A percentile compares a stretch with the other conserved stretches of the same genome.
Conservation (phyloP, 2,797 vertebrate species). For the Sebastes trivittatus region DNA sequence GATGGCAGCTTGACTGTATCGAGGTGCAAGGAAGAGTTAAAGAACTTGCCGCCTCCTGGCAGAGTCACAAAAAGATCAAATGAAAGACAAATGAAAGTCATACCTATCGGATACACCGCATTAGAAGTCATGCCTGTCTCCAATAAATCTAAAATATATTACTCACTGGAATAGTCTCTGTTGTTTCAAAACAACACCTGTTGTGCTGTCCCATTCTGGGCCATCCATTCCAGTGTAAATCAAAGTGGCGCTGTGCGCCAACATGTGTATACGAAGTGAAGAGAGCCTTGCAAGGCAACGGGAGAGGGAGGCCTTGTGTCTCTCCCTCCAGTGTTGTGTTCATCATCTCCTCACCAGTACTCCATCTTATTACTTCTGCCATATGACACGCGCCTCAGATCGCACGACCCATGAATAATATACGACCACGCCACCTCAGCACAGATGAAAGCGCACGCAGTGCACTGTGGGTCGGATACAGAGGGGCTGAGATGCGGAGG, state of each 20-base stretch:
- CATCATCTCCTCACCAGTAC: slow-evolving; percentile 78
- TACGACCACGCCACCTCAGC: slow-evolving; percentile 83
- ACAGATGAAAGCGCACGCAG: slow-evolving; percentile 83
- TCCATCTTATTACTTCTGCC: slow-evolving; percentile 85
- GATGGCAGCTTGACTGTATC: not conserved
- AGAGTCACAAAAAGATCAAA: slow-evolving; percentile 18
- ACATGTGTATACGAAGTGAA: slow-evolving; percentile 53
- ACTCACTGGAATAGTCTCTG: slow-evolving; percentile 32
- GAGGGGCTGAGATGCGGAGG: slow-evolving; percentile 58
- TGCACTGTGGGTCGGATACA: slow-evolving; percentile 79
- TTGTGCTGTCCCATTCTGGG: slow-evolving; percentile 56
- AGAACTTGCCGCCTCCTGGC: not conserved
- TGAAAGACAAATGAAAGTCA: slow-evolving; percentile 17
- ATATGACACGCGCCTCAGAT: slow-evolving; percentile 81
- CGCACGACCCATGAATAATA: slow-evolving; percentile 86
- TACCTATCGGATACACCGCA: not conserved
- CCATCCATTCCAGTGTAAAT: slow-evolving; percentile 57
- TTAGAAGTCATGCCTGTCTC: slow-evolving; percentile 9
- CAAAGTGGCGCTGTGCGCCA: slow-evolving; percentile 52
- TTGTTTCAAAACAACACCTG: slow-evolving; percentile 60
- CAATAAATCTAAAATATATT: slow-evolving; percentile 23
- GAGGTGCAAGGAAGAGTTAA: not conserved
- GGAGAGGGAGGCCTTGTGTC: slow-evolving; percentile 56
- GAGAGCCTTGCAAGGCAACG: slow-evolving; percentile 36
- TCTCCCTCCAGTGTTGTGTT: slow-evolving; percentile 61